phyloP scores from a whole-genome alignment of 2,888 invertebrate species.

The Heliconius charithonia region DNA sequence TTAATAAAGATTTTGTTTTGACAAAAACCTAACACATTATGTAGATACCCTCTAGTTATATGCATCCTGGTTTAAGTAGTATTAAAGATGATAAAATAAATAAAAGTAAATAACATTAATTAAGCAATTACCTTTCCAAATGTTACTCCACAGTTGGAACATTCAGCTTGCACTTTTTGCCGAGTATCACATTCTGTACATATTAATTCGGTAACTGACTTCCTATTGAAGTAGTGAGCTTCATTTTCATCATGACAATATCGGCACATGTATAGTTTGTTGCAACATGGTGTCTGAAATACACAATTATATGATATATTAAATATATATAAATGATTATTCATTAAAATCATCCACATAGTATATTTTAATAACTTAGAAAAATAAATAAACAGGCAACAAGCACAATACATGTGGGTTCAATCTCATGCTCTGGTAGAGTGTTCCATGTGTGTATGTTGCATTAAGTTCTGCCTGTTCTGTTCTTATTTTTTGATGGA shows the following conservation, averaged over 20 bases:
- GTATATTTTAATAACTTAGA: not conserved
- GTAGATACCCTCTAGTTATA: too few relatives aligned
- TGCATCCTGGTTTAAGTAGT: too few relatives aligned
- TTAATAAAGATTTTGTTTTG: too few relatives aligned
- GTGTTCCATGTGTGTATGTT: too few relatives aligned
- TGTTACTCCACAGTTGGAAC: conserved; percentile 89
- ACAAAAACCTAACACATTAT: too few relatives aligned
- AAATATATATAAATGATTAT: not conserved
- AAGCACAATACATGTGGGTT: not conserved
- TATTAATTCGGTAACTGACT: conserved; percentile 91
- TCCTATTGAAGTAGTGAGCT: conserved; percentile 92
- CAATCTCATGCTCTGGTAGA: too few relatives aligned
- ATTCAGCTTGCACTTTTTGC: conserved; percentile 91
- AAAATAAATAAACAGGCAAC: not conserved
- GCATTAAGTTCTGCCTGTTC: too few relatives aligned
- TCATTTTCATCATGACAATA: conserved; percentile 96
- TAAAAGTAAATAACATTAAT: not conserved
- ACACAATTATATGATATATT: conserved; percentile 36
- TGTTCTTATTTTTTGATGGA: too few relatives aligned
- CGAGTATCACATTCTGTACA: conserved; percentile 91
- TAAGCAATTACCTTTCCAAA: conserved; percentile 90
- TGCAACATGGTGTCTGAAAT: conserved; percentile 93
- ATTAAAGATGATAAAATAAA: not conserved
- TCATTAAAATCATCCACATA: not conserved
- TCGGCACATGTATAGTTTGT: conserved; percentile 93